Evolutionary conservation across 2,113 vertebrate genomes (phyloP).

Genomic region (Mola mola): DNA sequence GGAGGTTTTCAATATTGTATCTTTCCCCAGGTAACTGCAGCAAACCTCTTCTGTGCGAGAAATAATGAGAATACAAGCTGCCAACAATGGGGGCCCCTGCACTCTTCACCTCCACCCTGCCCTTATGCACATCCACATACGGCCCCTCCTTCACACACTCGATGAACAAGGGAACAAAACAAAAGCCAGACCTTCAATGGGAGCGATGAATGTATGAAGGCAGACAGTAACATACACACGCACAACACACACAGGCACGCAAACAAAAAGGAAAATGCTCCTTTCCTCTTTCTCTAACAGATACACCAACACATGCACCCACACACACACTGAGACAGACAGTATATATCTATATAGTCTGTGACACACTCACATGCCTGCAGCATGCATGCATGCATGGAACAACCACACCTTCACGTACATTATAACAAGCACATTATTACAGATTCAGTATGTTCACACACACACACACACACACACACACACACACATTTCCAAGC

Average conservation of each 20-base stretch:
- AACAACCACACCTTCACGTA: conserved; percentile 25
- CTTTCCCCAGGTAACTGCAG: conserved; percentile 48
- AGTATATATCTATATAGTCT: conserved; percentile 12
- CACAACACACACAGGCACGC: conserved; percentile 6
- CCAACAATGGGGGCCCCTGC: conserved; percentile 35
- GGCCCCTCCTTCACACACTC: conserved; percentile 32
- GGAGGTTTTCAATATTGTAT: conserved; percentile 38
- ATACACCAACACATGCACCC: not conserved
- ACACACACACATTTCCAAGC: conserved; percentile 6
- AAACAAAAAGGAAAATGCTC: conserved; percentile 44
- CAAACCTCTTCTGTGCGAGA: conserved; percentile 46
- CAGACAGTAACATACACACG: conserved; percentile 17
- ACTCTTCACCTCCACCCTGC: conserved; percentile 39
- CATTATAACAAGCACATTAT: conserved; percentile 4
- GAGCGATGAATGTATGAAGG: not conserved
- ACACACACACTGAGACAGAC: not conserved
- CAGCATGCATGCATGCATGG: not conserved
- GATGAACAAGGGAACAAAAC: conserved; percentile 56
- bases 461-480: conserved; percentile 7
- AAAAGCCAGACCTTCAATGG: conserved; percentile 43
- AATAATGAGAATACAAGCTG: conserved; percentile 57
- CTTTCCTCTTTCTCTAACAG: not conserved
- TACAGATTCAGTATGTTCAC: conserved; percentile 11
- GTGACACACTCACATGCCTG: conserved; percentile 7
- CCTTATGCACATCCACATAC: conserved; percentile 4